A percentile compares a stretch with the other conserved stretches of the same genome.
Conservation (phyloP, 2,797 vertebrate genomes). For the Menidia menidia region DNA sequence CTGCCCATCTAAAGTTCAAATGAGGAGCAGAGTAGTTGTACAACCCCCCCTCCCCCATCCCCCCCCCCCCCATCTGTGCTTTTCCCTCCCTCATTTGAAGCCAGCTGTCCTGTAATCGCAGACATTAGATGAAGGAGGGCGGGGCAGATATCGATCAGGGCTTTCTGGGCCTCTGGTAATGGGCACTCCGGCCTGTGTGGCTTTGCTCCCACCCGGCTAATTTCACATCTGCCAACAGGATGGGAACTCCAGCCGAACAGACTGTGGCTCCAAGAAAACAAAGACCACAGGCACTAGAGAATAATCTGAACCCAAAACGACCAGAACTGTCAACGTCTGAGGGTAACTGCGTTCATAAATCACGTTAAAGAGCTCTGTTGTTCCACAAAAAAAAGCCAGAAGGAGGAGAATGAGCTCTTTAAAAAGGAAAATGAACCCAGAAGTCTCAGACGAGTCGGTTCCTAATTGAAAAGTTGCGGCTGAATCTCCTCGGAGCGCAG, state of each 20-base stretch:
- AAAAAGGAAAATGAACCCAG: neutral
- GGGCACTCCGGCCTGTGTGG: constrained; percentile 57
- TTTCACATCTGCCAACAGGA: constrained; percentile 58
- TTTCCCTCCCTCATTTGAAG: constrained; percentile 37
- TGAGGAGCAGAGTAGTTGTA: constrained; percentile 29
- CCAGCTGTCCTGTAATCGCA: constrained; percentile 59
- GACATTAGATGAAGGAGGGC: constrained; percentile 54
- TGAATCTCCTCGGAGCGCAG: neutral
- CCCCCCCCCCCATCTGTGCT: neutral
- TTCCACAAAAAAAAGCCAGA: neutral
- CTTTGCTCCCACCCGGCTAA: constrained; percentile 50
- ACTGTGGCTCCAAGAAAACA: constrained; percentile 16
- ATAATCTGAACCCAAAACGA: constrained; percentile 9
- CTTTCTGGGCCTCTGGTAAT: constrained; percentile 66
- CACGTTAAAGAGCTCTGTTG: neutral
- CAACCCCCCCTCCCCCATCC: neutral
- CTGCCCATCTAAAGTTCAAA: constrained; percentile 44
- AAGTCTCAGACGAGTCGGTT: too few species aligned
- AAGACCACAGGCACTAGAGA: constrained; percentile 1
- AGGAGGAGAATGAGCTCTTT: neutral
- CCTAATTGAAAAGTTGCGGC: neutral
- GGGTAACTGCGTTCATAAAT: neutral
- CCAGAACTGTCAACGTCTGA: neutral
- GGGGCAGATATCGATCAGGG: constrained; percentile 58
- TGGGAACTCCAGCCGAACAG: constrained; percentile 20